phyloP scores from a whole-genome alignment of 2,888 invertebrate genomes.

The Rhagonycha fulva region DNA sequence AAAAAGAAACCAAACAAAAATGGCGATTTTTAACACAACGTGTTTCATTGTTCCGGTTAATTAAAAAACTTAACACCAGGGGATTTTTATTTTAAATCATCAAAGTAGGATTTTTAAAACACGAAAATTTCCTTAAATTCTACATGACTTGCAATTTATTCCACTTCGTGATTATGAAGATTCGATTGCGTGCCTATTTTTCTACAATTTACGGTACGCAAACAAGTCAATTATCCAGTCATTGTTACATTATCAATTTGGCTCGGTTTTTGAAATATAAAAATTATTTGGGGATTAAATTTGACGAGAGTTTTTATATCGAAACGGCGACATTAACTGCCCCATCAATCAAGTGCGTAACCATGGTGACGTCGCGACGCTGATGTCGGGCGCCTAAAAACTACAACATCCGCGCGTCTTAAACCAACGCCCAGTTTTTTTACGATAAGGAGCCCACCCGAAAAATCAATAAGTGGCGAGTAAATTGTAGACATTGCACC shows the following conservation, averaged over 20 bases:
- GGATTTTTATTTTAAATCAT: not conserved
- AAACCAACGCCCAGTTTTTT: constrained; percentile 55
- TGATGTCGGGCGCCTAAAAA: constrained; percentile 40
- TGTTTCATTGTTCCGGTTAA: not conserved
- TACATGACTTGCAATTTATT: not conserved
- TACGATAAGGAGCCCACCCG: constrained; percentile 49
- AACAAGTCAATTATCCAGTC: not conserved
- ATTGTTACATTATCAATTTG: not conserved
- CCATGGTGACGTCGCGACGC: constrained; percentile 39
- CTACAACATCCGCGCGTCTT: constrained; percentile 43
- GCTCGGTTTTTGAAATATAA: not conserved
- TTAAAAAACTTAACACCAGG: not conserved
- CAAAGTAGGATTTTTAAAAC: not conserved
- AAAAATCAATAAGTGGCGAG: constrained; percentile 51
- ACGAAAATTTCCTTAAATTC: not conserved
- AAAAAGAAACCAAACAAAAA: not conserved
- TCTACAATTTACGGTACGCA: not conserved
- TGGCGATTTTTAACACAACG: not conserved
- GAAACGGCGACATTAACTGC: constrained; percentile 25
- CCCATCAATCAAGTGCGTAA: constrained; percentile 41
- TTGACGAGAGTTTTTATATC: constrained; percentile 46
- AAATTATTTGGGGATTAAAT: constrained; percentile 37
- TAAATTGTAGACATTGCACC: constrained; percentile 43
- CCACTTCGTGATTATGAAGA: not conserved
- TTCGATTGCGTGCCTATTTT: constrained; percentile 1